Conservation (phyloP, 2,888 invertebrate genomes). For the Halictus ligatus region DNA sequence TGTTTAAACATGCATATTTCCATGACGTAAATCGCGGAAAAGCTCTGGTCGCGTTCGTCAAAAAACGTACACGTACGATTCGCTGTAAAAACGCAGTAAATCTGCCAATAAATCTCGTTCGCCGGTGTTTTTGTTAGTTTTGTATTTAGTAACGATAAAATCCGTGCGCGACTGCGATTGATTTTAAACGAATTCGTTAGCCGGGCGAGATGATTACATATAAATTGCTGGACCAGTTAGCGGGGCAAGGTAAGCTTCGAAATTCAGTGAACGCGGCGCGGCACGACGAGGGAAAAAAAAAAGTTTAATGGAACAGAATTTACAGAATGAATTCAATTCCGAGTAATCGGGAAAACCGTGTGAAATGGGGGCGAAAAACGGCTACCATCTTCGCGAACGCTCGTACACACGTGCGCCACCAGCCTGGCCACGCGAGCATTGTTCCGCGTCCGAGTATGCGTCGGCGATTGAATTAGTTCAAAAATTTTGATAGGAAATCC, state of each 20-base stretch:
- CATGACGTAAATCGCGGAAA: neutral
- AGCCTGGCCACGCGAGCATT: conserved; percentile 43
- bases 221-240: neutral
- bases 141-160: neutral
- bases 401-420: neutral
- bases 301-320: conserved; percentile 8
- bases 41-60: neutral
- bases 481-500: conserved; percentile 67
- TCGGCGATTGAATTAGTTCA: conserved; percentile 64
- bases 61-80: neutral
- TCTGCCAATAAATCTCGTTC: conserved; percentile 1
- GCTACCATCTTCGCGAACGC: neutral
- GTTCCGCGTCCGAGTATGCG: conserved; percentile 57
- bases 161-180: neutral
- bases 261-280: neutral
- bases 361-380: neutral
- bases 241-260: conserved; percentile 4
- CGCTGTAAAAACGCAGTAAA: neutral
- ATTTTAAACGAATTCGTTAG: conserved; percentile 7
- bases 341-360: conserved; percentile 1
- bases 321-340: neutral
- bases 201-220: neutral
- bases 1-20: neutral
- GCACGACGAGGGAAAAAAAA: neutral
- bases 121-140: neutral